Conservation (phyloP, 2,113 vertebrate species). For the Gavia stellata region DNA sequence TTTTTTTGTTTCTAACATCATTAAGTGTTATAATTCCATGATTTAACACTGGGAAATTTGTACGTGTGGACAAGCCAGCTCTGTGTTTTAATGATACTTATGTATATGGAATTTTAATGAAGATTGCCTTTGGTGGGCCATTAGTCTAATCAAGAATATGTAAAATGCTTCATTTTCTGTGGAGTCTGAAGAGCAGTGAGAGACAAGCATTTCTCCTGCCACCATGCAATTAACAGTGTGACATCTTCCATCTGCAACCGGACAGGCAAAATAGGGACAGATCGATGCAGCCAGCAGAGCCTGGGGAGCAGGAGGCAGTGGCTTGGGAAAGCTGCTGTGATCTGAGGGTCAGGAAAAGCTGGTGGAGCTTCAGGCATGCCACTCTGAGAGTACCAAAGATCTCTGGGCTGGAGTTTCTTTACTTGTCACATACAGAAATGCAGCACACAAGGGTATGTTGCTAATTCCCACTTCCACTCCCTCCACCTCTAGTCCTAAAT, state of each 20-base stretch:
- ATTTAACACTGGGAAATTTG: neutral
- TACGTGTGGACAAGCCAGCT: neutral
- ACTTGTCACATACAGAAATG: neutral
- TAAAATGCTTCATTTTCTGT: neutral
- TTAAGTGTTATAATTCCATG: neutral
- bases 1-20: neutral
- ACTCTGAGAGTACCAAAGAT: neutral
- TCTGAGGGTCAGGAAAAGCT: neutral
- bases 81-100: neutral
- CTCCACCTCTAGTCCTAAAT: neutral
- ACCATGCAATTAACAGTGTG: neutral
- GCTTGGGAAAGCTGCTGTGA: neutral
- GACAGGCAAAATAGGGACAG: neutral
- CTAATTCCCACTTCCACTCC: neutral
- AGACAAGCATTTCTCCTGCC: neutral
- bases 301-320: neutral
- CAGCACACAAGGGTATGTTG: neutral
- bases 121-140: neutral
- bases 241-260: neutral
- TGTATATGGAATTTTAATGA: slow-evolving; percentile 37
- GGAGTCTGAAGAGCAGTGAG: neutral
- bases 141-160: neutral
- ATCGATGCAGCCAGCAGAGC: fast-evolving
- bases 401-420: neutral
- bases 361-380: neutral